These are phyloP conservation scores for Gyps fulvus DNA, from an alignment of 2,113 vertebrate species.

Conservation along the genomic window DNA sequence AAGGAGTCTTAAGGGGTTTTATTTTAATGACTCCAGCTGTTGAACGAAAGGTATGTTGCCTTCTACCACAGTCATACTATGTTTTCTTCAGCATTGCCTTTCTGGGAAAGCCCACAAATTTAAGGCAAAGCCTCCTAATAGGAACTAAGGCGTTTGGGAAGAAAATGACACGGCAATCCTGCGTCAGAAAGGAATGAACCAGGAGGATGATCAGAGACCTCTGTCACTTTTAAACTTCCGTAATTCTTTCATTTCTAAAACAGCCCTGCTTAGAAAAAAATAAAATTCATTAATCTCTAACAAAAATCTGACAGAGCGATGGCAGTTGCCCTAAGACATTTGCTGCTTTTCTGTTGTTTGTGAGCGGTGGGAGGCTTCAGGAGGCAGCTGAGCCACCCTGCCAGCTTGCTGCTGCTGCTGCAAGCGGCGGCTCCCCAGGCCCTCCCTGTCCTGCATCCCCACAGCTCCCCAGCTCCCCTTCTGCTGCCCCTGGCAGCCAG, in stretches of 20 bases:
- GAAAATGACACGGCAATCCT: not conserved
- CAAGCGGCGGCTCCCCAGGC: not conserved
- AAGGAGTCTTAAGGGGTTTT: not conserved
- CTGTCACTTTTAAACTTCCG: not conserved
- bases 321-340: not conserved
- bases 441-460: rapidly evolving
- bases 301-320: not conserved
- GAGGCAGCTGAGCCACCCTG: not conserved
- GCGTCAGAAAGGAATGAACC: not conserved
- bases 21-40: not conserved
- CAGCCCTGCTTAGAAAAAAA: not conserved
- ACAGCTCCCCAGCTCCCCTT: not conserved
- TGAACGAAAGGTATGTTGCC: not conserved
- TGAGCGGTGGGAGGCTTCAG: not conserved
- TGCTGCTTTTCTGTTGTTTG: not conserved
- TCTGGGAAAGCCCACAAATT: not conserved
- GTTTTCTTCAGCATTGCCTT: not conserved
- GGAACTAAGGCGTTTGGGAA: not conserved
- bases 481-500: not conserved
- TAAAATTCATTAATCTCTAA: not conserved
- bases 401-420: not conserved
- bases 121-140: not conserved
- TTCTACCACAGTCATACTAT: not conserved
- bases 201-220: not conserved
- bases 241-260: not conserved